Conservation (phyloP, 2,888 invertebrate genomes). For the Tipula helvola region DNA sequence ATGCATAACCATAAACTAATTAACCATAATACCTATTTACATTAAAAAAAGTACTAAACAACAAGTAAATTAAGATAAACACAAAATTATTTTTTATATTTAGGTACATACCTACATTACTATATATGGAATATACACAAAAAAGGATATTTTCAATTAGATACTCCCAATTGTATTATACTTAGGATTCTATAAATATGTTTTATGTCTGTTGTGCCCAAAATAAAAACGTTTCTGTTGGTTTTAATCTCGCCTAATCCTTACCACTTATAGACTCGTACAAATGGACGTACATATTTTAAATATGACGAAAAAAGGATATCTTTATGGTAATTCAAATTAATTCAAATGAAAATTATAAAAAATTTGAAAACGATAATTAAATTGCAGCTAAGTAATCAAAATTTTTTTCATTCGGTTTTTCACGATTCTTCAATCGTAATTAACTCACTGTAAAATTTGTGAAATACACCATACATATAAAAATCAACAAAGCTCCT, state of each 20-base stretch:
- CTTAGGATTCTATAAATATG: neutral
- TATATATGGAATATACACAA: neutral
- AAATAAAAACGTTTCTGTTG: neutral
- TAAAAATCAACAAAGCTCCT: neutral
- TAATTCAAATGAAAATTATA: neutral
- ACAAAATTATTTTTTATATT: neutral
- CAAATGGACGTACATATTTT: neutral
- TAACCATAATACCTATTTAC: neutral
- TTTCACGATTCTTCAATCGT: too few relatives aligned
- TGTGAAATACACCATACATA: too few relatives aligned
- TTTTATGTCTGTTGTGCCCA: neutral
- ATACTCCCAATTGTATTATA: neutral
- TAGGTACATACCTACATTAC: neutral
- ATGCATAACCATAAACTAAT: neutral
- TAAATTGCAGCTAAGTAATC: too few relatives aligned
- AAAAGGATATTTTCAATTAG: neutral
- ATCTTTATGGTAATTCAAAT: neutral
- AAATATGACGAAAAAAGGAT: neutral
- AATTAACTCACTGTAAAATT: too few relatives aligned
- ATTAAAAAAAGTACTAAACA: neutral
- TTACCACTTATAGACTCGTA: neutral
- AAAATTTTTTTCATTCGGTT: too few relatives aligned
- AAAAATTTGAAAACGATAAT: neutral
- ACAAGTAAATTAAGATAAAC: neutral
- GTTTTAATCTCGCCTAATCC: neutral